A percentile compares a stretch with the other conserved stretches of the same genome.
Conservation (phyloP, 2,797 vertebrate species). For the Thalassophryne amazonica region DNA sequence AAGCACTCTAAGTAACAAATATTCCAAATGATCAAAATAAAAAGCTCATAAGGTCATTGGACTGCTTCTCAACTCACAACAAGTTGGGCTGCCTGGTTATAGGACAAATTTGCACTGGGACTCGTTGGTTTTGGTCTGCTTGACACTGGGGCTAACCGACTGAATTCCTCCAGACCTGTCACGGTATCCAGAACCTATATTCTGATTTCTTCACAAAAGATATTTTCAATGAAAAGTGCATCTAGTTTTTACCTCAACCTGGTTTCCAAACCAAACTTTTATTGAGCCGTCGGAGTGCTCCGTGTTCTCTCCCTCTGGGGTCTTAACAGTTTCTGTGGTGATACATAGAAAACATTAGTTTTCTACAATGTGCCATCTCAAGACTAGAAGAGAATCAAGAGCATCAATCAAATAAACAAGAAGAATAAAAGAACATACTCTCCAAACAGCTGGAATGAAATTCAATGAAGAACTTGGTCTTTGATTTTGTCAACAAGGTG, state of each 20-base stretch:
- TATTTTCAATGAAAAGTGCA: neutral
- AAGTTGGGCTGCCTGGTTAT: too few species aligned
- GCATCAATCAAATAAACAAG: neutral
- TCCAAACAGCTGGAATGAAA: constrained; percentile 96
- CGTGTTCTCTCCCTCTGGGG: constrained; percentile 90
- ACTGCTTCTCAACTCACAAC: too few species aligned
- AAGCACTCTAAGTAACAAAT: too few species aligned
- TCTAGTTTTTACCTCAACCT: constrained; percentile 85
- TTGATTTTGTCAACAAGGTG: constrained; percentile 90
- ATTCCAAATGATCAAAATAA: too few species aligned
- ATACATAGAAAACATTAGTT: neutral
- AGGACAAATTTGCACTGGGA: too few species aligned
- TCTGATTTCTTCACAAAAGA: too few species aligned
- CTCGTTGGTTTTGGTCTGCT: too few species aligned
- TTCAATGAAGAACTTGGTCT: constrained; percentile 97
- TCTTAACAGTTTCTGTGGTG: constrained; percentile 88
- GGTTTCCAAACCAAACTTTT: constrained; percentile 86
- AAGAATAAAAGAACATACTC: too few species aligned
- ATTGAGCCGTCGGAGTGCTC: constrained; percentile 84
- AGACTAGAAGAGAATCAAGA: neutral
- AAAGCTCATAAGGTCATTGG: too few species aligned
- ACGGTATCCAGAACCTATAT: too few species aligned
- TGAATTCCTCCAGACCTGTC: too few species aligned
- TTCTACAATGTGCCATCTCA: neutral
- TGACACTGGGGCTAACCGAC: too few species aligned